Base-by-base conservation (phyloP, 2,888 invertebrate genomes). In the Brachylomia viminalis region DNA sequence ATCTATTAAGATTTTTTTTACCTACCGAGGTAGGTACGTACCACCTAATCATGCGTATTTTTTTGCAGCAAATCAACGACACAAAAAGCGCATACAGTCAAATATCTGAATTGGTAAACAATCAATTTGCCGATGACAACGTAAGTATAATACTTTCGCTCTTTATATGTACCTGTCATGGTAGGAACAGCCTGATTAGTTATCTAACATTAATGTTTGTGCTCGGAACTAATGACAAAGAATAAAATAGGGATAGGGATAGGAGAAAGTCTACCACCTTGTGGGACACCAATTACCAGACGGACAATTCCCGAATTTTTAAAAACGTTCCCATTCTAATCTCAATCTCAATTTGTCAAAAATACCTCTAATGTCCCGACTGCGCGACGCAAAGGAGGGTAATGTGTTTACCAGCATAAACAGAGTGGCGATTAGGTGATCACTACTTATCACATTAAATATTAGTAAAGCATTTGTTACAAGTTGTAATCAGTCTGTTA, bases 81-180 rank as follows among this genome's bases (percentile, higher is more conserved):
- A 97, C 97, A 4, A 96, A 96, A 90, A 97, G 96, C 88, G 97
- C 96, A 15, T 96, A 96, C 86, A 94, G 80, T 77, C 97, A 97
- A 92, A 92, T 97, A 89, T 93, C 95, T 17, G 95, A 95, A 65
- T 90, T 96, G 83, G 93, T 96, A 42, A 94, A 88, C 87, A 94
- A 90, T 81, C 96, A 96, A 89, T 96, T 97, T 88, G 84, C 90
- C 27, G 95, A 95, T 87, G 94, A 95, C 58, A 94, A 93, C 79
- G 96, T 96, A 92, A 94, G 95, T 95, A n/a, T n/a, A 82, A 42
- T 49, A 58, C 15, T 61, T 75, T 27, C 23, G 17, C 27, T 54
- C 15, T 80, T 11, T 56, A 45, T 13, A 27, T 47, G 7, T 4
- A 59, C 45, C 17, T 45, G 33, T 15, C 17, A 56, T n/a, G 30